Evolutionary conservation across 2,797 vertebrate genomes (phyloP).

Genomic region (Malacoraja senta): DNA sequence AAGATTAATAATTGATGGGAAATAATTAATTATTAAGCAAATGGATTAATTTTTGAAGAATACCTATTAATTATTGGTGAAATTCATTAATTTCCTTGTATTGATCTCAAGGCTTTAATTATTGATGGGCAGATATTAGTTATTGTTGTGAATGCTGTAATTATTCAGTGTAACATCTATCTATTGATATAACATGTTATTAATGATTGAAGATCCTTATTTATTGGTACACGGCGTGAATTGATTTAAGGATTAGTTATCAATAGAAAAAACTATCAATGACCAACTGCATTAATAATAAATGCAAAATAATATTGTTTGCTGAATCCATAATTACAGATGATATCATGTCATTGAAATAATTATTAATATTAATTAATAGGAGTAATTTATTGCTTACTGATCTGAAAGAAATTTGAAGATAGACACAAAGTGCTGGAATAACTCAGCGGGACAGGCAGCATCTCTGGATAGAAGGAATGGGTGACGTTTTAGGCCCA

Average conservation of each 20-base stretch:
- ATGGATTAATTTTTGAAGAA: background rate
- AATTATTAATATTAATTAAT: background rate
- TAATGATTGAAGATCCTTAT: background rate
- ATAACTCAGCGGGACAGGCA: too few species aligned
- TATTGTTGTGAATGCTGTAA: background rate
- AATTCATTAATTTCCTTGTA: background rate
- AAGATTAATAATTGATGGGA: slow-evolving; percentile 5
- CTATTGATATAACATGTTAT: too few species aligned
- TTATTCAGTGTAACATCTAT: background rate
- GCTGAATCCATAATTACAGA: too few species aligned
- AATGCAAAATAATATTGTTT: too few species aligned
- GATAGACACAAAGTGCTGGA: too few species aligned
- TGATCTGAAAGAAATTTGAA: background rate
- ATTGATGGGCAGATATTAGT: background rate
- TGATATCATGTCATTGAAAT: background rate
- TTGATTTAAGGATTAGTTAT: background rate
- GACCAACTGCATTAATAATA: too few species aligned
- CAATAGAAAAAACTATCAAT: too few species aligned
- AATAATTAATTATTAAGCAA: background rate
- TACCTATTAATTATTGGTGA: background rate
- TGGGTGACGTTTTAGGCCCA: too few species aligned
- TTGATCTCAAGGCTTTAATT: background rate
- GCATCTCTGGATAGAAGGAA: too few species aligned
- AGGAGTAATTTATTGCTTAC: background rate
- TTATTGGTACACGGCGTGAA: background rate